Conservation (phyloP, 2,888 invertebrate genomes). For the Meiosimyza decipiens region DNA sequence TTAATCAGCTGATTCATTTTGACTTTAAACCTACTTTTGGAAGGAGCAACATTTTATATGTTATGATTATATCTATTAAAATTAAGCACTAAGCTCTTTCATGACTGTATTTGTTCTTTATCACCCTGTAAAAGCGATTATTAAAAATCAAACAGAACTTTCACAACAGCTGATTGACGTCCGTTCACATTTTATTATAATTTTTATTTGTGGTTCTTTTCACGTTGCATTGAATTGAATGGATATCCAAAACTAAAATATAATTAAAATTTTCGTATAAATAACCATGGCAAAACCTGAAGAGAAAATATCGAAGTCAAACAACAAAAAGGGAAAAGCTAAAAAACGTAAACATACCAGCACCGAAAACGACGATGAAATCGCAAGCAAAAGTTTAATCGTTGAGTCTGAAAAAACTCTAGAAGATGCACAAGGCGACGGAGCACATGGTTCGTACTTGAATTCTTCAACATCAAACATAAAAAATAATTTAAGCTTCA, state of each 20-base stretch:
- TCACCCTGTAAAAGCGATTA: too few species aligned
- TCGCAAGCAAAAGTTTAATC: constrained; percentile 59
- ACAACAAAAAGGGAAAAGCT: constrained; percentile 45
- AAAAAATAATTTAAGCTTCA: neutral
- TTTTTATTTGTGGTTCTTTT: neutral
- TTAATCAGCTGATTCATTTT: too few species aligned
- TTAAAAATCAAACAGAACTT: too few species aligned
- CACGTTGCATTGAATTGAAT: neutral
- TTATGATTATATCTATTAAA: too few species aligned
- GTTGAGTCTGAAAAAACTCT: constrained; percentile 45
- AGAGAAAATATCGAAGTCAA: constrained; percentile 33
- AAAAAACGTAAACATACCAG: constrained; percentile 51
- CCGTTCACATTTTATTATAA: too few species aligned
- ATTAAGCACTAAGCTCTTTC: too few species aligned
- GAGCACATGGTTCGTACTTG: constrained; percentile 1
- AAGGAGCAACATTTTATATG: too few species aligned
- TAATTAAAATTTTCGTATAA: neutral
- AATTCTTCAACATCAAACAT: constrained; percentile 28
- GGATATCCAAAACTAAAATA: neutral
- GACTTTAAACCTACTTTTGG: too few species aligned
- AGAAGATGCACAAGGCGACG: neutral
- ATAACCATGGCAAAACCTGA: constrained; percentile 51
- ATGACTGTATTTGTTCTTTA: too few species aligned
- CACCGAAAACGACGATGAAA: constrained; percentile 54
- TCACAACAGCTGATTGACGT: too few species aligned